A percentile compares a stretch with the other conserved stretches of the same genome.
These are phyloP conservation scores for Caradrina clavipalpis DNA, from an alignment of 2,888 invertebrate species.

Conservation along the genomic window DNA sequence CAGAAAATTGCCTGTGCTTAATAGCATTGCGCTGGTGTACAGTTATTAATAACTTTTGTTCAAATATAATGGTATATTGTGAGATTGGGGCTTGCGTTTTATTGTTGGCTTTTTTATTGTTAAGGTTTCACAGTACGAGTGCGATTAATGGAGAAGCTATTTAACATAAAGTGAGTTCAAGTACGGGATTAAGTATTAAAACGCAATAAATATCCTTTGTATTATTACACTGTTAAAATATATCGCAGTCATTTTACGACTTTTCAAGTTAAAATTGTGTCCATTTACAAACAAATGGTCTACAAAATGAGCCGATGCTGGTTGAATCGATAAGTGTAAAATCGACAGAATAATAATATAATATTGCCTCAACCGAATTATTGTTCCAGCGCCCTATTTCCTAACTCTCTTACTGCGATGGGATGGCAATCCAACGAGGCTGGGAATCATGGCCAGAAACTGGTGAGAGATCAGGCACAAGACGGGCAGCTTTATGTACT, in stretches of 20 bases:
- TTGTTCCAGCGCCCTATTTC: too few relatives aligned
- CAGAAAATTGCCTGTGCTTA: constrained; percentile 62
- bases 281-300: too few relatives aligned
- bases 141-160: neutral
- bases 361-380: too few relatives aligned
- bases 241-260: neutral
- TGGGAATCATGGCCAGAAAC: too few relatives aligned
- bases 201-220: neutral
- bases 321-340: too few relatives aligned
- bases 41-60: constrained; percentile 72
- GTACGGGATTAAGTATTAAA: neutral
- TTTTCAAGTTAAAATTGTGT: neutral
- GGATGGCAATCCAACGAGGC: too few relatives aligned
- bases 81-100: constrained; percentile 44
- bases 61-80: constrained; percentile 68
- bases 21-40: constrained; percentile 62
- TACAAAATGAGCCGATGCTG: too few relatives aligned
- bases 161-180: neutral
- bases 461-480: too few relatives aligned
- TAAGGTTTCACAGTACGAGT: neutral
- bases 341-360: too few relatives aligned
- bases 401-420: too few relatives aligned
- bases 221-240: neutral
- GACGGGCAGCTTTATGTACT: too few relatives aligned
- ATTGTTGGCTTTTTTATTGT: constrained; percentile 33